A percentile compares a stretch with the other conserved stretches of the same genome.
phyloP scores from a whole-genome alignment of 2,797 vertebrate genomes.

The Chelon labrosus region DNA sequence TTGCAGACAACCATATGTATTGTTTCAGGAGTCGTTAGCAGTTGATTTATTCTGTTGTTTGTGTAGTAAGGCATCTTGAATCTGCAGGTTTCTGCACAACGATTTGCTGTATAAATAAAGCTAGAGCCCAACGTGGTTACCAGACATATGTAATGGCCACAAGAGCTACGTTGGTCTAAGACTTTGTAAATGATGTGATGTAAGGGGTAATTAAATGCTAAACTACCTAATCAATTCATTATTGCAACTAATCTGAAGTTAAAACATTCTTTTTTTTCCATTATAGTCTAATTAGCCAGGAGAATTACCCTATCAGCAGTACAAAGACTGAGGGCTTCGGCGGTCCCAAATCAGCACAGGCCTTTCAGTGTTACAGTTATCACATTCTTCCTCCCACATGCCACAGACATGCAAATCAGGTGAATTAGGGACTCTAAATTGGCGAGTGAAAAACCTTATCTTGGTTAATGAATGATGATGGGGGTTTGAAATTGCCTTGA shows the following conservation, averaged over 20 bases:
- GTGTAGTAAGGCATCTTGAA: neutral
- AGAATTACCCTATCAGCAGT: conserved; percentile 63
- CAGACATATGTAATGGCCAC: neutral
- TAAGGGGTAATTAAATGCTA: conserved; percentile 55
- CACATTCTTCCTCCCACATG: conserved; percentile 30
- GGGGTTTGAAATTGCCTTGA: conserved; percentile 28
- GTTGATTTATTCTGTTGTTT: too few relatives aligned
- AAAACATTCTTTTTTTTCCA: conserved; percentile 58
- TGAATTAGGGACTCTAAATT: conserved; percentile 27
- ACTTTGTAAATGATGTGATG: conserved; percentile 42
- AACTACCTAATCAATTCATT: conserved; percentile 62
- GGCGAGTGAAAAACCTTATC: conserved; percentile 25
- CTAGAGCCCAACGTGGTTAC: neutral
- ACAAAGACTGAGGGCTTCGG: conserved; percentile 53
- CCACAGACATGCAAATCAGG: conserved; percentile 45
- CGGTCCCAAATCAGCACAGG: conserved; percentile 35
- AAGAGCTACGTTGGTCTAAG: conserved; percentile 15
- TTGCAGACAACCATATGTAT: too few relatives aligned
- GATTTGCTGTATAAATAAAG: neutral
- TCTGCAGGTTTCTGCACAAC: neutral
- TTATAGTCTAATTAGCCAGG: conserved; percentile 62
- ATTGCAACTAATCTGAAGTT: conserved; percentile 65
- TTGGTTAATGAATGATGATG: conserved; percentile 30
- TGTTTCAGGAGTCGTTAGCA: too few relatives aligned
- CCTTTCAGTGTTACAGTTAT: conserved; percentile 47